Evolutionary conservation across 2,797 vertebrate species (phyloP), one percentile per base, ranked within the genome.

Genomic region (Pangasius krempfi): DNA sequence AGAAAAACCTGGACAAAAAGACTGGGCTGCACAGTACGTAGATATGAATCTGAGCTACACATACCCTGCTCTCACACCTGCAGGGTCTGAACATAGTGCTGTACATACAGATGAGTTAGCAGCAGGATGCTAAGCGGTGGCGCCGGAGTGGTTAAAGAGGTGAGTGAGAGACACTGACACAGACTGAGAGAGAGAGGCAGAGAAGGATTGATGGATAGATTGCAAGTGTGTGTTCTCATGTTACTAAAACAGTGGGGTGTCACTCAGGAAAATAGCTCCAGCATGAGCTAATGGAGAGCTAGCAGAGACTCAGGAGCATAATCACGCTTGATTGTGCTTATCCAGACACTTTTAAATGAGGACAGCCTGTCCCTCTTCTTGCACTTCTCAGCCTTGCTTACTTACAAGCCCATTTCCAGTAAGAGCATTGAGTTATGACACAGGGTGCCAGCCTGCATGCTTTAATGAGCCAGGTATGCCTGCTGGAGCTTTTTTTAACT

Each of bases 321-420:
- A 89, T 88, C 89, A 85, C 12, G 27, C 30, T 13, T 72, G 83
- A 81, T 62, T 76, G 70, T 81, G 81, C 73, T 88, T 62, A 88
- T 89, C 78, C 70, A 88, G 54, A 70, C 50, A 37, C 87, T 83
- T 64, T 52, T 86, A 83, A 88, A 89, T 89, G 56, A 90, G 68
- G n/a, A 81, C 5, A 58, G 62, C 75, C 79, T 44, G 8, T 33
- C 75, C n/a, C 66, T 44, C 37, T 25, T 84, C 78, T 79, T 62
- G 4, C 22, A 30, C 60, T 54, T 44, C 52, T 14, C 78, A 66
- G 70, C 33, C 12, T 70, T n/a, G 64, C 81, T 89, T 89, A 87
- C 75, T 88, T 86, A 89, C 40, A 56, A 75, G 30, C 3, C 60
- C 30, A 56, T 88, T 83, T 80, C 54, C 80, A 89, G 66, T 85